phyloP scores from a whole-genome alignment of 2,113 vertebrate species.

The Bucco capensis region DNA sequence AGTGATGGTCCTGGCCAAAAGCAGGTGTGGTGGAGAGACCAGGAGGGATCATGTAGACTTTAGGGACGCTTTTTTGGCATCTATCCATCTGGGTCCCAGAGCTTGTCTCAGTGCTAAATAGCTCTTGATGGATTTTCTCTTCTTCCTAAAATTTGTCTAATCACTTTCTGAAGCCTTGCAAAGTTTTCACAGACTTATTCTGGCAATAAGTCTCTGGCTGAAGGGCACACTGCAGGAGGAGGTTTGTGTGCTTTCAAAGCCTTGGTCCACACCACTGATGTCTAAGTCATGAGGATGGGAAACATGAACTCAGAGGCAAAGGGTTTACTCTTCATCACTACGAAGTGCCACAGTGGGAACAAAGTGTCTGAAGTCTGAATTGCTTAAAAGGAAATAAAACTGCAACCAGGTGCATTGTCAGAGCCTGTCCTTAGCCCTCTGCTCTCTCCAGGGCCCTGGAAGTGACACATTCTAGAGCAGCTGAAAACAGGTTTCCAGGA shows the following conservation, averaged over 20 bases:
- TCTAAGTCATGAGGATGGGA: not conserved
- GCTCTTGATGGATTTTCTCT: not conserved
- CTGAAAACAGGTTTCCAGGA: not conserved
- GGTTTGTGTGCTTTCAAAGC: not conserved
- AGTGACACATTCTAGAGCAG: not conserved
- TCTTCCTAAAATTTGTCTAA: conserved; percentile 12
- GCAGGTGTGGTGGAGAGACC: not conserved
- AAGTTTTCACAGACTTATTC: not conserved
- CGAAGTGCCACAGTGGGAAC: not conserved
- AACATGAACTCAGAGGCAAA: not conserved
- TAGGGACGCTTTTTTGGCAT: not conserved
- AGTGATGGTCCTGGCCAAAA: not conserved
- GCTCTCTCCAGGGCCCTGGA: not conserved
- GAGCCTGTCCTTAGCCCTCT: not conserved
- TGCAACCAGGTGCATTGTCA: not conserved
- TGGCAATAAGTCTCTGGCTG: not conserved
- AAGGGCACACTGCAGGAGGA: rapidly evolving
- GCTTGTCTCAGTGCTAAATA: not conserved
- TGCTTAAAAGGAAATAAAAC: not conserved
- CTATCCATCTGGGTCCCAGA: not conserved
- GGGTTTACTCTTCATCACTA: not conserved
- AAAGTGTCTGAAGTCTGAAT: not conserved
- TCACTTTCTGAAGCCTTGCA: not conserved
- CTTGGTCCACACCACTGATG: rapidly evolving
- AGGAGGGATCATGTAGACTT: not conserved